Evolutionary conservation across 2,888 invertebrate genomes (phyloP).

Genomic region (Flexamia atlantica): DNA sequence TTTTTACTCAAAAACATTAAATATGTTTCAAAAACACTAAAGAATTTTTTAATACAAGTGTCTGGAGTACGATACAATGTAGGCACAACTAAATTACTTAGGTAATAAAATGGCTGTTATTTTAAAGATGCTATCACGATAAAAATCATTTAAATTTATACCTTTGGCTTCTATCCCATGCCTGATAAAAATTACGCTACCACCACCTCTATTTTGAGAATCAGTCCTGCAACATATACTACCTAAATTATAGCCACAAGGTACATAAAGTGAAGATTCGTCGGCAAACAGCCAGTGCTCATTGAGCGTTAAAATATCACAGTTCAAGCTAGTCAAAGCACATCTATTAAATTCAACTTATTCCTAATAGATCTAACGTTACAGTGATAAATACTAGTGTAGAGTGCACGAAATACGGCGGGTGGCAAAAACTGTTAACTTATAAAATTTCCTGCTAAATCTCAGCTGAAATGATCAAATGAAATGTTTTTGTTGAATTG

Average conservation of each 20-base stretch:
- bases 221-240: neutral
- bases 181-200: neutral
- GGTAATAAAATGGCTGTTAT: slow-evolving; percentile 8
- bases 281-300: neutral
- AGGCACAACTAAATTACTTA: neutral
- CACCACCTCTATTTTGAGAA: neutral
- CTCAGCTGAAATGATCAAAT: no score
- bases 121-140: neutral
- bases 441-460: no score
- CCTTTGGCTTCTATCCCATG: neutral
- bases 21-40: no score
- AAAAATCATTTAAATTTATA: neutral
- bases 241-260: neutral
- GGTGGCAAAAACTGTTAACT: no score
- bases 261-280: neutral
- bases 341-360: neutral
- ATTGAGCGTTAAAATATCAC: slow-evolving; percentile 19
- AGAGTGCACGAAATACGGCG: no score
- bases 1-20: no score
- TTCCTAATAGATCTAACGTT: neutral
- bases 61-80: no score
- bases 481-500: no score
- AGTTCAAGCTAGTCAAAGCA: neutral
- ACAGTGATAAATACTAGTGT: neutral
- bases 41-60: no score